phyloP scores from a whole-genome alignment of 1,140 invertebrate genomes.

The Arion vulgaris region DNA sequence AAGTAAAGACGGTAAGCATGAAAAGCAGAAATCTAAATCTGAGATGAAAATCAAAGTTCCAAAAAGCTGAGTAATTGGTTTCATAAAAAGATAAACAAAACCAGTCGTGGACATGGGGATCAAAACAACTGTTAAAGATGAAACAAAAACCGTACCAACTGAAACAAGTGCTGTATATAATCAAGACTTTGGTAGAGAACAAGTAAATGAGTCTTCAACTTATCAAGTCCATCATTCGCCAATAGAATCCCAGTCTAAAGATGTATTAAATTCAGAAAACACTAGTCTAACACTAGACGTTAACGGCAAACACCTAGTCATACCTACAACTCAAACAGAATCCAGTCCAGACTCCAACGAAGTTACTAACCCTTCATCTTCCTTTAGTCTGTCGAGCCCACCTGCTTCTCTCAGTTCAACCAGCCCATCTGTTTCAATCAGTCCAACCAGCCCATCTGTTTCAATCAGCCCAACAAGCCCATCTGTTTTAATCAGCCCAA shows the following conservation, averaged over 20 bases:
- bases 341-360: constrained; percentile 1
- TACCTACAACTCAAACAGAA: not conserved
- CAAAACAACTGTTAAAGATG: not conserved
- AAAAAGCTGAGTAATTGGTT: constrained; percentile 33
- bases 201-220: not conserved
- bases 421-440: not conserved
- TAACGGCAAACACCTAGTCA: not conserved
- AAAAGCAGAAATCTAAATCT: constrained; percentile 13
- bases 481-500: too few species aligned
- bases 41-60: constrained; percentile 20
- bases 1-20: not conserved
- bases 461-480: not conserved
- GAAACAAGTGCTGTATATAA: not conserved
- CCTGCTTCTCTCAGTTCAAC: not conserved
- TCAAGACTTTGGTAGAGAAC: not conserved
- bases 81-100: constrained; percentile 21
- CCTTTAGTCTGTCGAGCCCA: not conserved
- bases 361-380: not conserved
- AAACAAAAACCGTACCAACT: not conserved
- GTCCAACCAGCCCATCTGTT: not conserved
- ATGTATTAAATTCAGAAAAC: not conserved
- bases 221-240: not conserved
- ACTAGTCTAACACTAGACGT: not conserved
- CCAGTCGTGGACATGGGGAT: not conserved
- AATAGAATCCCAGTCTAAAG: not conserved